Conservation (phyloP, 2,888 invertebrate genomes). For the Pediacus dermestoides region DNA sequence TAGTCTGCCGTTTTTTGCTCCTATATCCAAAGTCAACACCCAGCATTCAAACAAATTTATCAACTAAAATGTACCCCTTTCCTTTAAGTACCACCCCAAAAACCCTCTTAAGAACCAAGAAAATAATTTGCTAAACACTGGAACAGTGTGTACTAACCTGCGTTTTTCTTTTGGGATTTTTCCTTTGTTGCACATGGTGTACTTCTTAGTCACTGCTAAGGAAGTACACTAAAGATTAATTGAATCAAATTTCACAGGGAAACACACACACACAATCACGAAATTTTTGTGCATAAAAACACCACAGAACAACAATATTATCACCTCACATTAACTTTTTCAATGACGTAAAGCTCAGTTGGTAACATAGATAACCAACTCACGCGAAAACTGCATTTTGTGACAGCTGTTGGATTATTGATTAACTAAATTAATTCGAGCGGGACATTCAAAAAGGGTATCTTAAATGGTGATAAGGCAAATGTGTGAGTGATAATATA, state of each 20-base stretch:
- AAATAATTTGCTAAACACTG: background rate
- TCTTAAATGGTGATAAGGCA: no score
- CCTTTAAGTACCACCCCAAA: no score
- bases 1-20: no score
- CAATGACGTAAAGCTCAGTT: conserved; percentile 34
- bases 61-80: no score
- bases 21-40: no score
- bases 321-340: no score
- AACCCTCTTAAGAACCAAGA: background rate
- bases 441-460: no score
- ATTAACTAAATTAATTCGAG: no score
- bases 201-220: conserved; percentile 50
- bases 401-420: conserved; percentile 27
- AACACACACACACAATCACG: conserved; percentile 13
- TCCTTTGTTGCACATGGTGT: conserved; percentile 43
- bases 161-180: conserved; percentile 62
- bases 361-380: conserved; percentile 15
- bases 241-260: conserved; percentile 16
- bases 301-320: conserved; percentile 30
- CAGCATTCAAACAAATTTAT: no score
- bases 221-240: conserved; percentile 38
- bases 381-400: conserved; percentile 24
- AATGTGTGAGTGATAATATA: no score
- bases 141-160: conserved; percentile 63
- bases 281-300: conserved; percentile 9